Percentiles rank a stretch among this genome's conserved stretches.
Evolutionary conservation across 2,113 vertebrate species (phyloP).

Genomic region (Danio rerio): GRCz12tu NC_133196.1:33773501-33774000

Average conservation of each 20-base stretch:
- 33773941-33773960: too few species aligned
- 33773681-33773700: background rate
- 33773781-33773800: slow-evolving; percentile 20
- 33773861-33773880: background rate
- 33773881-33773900: slow-evolving; percentile 18
- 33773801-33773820: slow-evolving; percentile 7
- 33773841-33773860: background rate
- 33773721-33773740: slow-evolving; percentile 19
- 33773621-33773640: too few species aligned
- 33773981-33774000: background rate
- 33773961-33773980: too few species aligned
- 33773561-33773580: too few species aligned
- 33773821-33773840: background rate
- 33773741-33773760: slow-evolving; percentile 27
- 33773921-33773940: too few species aligned
- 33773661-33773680: too few species aligned
- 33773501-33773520: too few species aligned
- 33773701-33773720: background rate
- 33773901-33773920: background rate
- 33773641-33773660: too few species aligned
- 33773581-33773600: too few species aligned
- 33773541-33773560: too few species aligned
- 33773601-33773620: too few species aligned
- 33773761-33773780: background rate
- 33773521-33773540: too few species aligned